Evolutionary conservation across 1,140 invertebrate species (phyloP), one percentile per base, ranked within the genome.

Genomic region (Sitodiplosis mosellana): DNA sequence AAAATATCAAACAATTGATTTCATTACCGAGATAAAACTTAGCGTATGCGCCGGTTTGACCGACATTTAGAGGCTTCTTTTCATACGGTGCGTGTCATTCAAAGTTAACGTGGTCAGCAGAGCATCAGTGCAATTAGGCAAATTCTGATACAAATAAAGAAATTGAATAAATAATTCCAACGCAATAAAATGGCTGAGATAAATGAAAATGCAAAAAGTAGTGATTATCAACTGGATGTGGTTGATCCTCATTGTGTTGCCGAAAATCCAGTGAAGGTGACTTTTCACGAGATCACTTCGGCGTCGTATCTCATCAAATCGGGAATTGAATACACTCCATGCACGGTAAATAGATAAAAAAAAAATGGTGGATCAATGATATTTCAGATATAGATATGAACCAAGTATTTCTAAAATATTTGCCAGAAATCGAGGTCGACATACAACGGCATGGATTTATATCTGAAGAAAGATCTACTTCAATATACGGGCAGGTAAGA

Each of bases 241-340:
- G 27, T 27, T 27, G 37, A 40, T 40, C 14, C 17, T 5, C 3
- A 40, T 40, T 40, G 37, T 18, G 14, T 40, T 4, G 14, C 83
- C 22, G 71, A 78, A 1, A 72, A 78, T 41, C 89, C 89, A 1
- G 69, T 75, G 27, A 71, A 66, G 50, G 76, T 93, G 17, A 72
- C 74, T 4, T 93, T 93, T 62, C 79, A 88, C 57, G 88, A 93
- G 61, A 79, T 94, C 17, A 88, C 85, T 14, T 85, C 84, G 7
- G 90, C 90, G 0, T 83, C 87, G 0, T 93, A 81, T 60, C 81
- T 86, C 59, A 88, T 93, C 34, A 85, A 83, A 61, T 75, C 71
- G 54, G 87, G 87, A 14, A 77, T 94, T 41, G 69, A 81, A 38
- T 74, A 77, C 51, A 92, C 89, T 36, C 85, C 87, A 37, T 92